Base-by-base conservation (phyloP, 2,888 invertebrate species). In the Scaptomyza flava region DNA sequence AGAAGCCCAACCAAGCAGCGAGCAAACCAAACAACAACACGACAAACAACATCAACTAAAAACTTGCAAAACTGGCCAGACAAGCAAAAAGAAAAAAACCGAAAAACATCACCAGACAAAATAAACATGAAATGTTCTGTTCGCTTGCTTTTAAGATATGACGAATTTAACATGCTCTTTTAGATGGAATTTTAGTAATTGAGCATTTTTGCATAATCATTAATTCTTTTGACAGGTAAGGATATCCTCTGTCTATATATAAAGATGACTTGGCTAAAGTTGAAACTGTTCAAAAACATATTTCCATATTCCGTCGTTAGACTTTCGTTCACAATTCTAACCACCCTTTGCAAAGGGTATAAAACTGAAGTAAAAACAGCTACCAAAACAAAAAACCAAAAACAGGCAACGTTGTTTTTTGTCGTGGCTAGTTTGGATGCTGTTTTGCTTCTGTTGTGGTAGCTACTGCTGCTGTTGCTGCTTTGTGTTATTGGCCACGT, bases 21-120 rank as follows among this genome's bases (percentile, higher is more conserved):
- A 56, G 38, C 64, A 62, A 53, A 57, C 60, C 58, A 51, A 46
- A 56, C 9, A 47, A 57, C 43, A 20, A 36, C 14, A 53, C 41
- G 34, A 36, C 30, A 47, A 34, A 45, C 27, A 27, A 27, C 27
- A 27, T 27, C 27, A 27, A 27, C 27, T 27, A 66, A 68, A 79
- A 80, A 83, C 79, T 72, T 57, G 84, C 69, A 68, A 78, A 83
- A 83, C 83, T 88, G 74, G 78, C 70, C 74, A 69, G 73, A 72
- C 77, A 63, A 48, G 67, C 79, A 64, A 60, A 61, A 63, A 57
- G 50, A 47, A 61, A 50, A 31, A 20, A 45, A 53, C 6, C 17
- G 17, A 17, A 34, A 20, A 38, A 58, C 11, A 17, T 14, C 38
- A 38, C 9, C 41, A 41, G 20, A 34, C 20, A 34, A 48, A 34